Percentiles rank a stretch among this genome's conserved stretches.
phyloP scores from a whole-genome alignment of 2,113 vertebrate genomes.

The Verasper variegatus region DNA sequence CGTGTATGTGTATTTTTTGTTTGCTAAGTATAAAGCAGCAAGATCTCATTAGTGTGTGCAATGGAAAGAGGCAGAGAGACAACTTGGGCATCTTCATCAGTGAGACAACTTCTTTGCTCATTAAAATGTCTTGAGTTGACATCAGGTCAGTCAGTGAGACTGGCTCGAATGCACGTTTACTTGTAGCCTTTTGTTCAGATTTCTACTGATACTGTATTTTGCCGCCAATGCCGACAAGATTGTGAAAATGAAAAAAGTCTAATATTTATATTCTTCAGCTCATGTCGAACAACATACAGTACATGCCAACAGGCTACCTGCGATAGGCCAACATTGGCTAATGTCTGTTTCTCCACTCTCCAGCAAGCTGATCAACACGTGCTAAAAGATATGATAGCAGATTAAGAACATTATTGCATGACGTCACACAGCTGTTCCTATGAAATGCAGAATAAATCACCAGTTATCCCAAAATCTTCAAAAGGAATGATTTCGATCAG shows the following conservation, averaged over 20 bases:
- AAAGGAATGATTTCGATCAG: neutral
- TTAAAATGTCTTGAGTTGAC: neutral
- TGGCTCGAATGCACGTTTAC: neutral
- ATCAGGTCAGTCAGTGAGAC: neutral
- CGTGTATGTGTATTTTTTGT: conserved; percentile 23
- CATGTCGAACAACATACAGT: no score
- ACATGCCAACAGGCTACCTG: no score
- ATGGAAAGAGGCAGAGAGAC: conserved; percentile 18
- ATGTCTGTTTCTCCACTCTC: no score
- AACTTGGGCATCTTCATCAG: conserved; percentile 25
- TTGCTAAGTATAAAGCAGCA: conserved; percentile 17
- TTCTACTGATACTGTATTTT: no score
- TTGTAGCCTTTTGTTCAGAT: no score
- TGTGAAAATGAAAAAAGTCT: no score
- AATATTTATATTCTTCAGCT: no score
- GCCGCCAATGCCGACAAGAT: no score
- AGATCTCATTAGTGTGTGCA: conserved; percentile 39
- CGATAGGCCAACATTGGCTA: no score
- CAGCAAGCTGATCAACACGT: no score
- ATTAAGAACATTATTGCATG: neutral
- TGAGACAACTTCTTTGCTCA: conserved; percentile 8
- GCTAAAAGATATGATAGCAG: neutral
- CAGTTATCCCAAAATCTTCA: neutral
- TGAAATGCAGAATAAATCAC: no score
- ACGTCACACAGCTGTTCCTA: no score